phyloP scores from a whole-genome alignment of 2,888 invertebrate species.

The Acleris literana region DNA sequence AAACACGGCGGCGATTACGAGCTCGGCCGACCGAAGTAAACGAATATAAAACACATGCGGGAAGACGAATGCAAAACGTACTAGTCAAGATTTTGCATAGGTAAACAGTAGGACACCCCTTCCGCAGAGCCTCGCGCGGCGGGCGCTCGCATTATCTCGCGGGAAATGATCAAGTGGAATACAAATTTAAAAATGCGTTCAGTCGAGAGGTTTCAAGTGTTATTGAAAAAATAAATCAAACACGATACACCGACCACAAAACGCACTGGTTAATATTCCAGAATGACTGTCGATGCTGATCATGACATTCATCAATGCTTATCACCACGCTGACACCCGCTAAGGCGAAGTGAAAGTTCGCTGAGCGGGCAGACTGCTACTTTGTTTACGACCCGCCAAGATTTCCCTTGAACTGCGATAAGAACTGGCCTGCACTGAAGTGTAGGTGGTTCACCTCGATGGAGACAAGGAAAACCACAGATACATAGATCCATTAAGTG shows the following conservation, averaged over 20 bases:
- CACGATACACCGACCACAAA: background rate
- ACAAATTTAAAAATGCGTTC: slow-evolving; percentile 16
- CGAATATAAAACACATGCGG: slow-evolving; percentile 83
- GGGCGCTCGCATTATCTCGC: slow-evolving; percentile 29
- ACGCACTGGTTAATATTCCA: background rate
- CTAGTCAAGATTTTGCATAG: slow-evolving; percentile 82
- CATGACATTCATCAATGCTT: slow-evolving; percentile 35
- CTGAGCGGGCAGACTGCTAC: slow-evolving; percentile 47
- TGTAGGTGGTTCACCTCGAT: slow-evolving; percentile 22
- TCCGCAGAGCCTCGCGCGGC: slow-evolving; percentile 40
- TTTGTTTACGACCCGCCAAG: slow-evolving; percentile 51
- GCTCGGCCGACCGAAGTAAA: slow-evolving; percentile 81
- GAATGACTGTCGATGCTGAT: background rate
- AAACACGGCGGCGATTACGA: slow-evolving; percentile 81
- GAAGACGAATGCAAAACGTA: slow-evolving; percentile 81
- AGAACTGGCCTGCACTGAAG: slow-evolving; percentile 40
- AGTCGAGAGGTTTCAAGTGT: background rate
- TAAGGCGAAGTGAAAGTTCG: slow-evolving; percentile 51
- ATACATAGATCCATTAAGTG: slow-evolving; percentile 14
- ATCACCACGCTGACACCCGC: slow-evolving; percentile 28
- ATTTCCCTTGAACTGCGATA: slow-evolving; percentile 60
- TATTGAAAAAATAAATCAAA: background rate
- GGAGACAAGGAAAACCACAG: slow-evolving; percentile 16
- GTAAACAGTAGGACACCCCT: slow-evolving; percentile 76
- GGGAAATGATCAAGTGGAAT: slow-evolving; percentile 31